phyloP scores from a whole-genome alignment of 2,113 vertebrate genomes.

The Capricornis sumatraensis region DNA sequence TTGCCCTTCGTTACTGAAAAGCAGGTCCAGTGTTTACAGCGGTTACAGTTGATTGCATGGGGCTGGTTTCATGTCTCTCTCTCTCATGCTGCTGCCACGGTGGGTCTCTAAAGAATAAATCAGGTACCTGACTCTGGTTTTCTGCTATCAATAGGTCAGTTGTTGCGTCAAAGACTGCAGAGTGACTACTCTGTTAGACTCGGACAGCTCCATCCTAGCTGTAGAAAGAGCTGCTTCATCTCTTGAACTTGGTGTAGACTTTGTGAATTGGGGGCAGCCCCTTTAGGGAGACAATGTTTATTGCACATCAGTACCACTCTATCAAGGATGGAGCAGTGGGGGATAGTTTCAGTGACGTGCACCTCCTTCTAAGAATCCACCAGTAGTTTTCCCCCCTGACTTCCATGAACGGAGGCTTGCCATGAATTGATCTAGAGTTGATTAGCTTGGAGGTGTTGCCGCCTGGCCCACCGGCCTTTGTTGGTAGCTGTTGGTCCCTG shows the following conservation, averaged over 20 bases:
- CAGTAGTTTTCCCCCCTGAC: background rate
- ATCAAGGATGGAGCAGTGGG: background rate
- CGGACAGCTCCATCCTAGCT: background rate
- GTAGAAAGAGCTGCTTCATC: background rate
- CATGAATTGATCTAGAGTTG: background rate
- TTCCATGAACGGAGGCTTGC: background rate
- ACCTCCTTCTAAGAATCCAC: background rate
- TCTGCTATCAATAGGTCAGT: background rate
- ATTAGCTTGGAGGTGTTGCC: background rate
- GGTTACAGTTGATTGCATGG: conserved; percentile 66
- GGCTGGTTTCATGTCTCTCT: conserved; percentile 35
- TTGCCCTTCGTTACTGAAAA: conserved; percentile 36
- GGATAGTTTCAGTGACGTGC: background rate
- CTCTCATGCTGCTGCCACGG: background rate
- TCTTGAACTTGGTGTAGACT: background rate
- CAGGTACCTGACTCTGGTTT: conserved; percentile 11
- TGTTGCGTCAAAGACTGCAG: background rate
- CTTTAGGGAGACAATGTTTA: background rate
- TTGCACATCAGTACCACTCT: background rate
- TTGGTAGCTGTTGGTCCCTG: background rate
- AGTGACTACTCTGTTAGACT: background rate
- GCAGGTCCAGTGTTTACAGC: conserved; percentile 56
- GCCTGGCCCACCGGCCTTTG: background rate
- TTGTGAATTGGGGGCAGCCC: background rate
- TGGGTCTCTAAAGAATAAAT: conserved; percentile 47